These are phyloP conservation scores for Nothura maculosa DNA, from an alignment of 2,797 vertebrate genomes.

Conservation along the genomic window DNA sequence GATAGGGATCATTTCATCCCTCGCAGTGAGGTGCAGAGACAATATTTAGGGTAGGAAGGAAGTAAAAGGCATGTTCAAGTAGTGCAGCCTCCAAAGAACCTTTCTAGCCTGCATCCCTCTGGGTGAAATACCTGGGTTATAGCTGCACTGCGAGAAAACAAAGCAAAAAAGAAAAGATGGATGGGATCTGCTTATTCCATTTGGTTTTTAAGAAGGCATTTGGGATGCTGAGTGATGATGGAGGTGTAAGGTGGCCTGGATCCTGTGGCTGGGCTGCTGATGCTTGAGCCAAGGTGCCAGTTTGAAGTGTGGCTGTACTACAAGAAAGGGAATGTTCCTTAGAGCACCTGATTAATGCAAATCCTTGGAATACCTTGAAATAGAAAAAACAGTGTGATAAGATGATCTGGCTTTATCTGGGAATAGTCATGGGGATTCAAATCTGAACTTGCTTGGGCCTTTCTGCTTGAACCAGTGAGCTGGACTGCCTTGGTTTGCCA, in stretches of 20 bases:
- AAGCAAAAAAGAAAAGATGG: background rate
- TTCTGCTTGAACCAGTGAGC: background rate
- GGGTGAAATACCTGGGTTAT: background rate
- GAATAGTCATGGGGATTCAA: background rate
- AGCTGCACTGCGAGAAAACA: background rate
- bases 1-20: constrained; percentile 34
- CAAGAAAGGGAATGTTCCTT: background rate
- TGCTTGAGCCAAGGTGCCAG: background rate
- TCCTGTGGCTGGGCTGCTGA: background rate
- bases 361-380: background rate
- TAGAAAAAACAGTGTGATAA: background rate
- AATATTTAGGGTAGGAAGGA: background rate
- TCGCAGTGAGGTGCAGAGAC: background rate
- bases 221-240: background rate
- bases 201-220: background rate
- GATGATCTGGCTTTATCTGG: background rate
- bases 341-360: background rate
- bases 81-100: background rate
- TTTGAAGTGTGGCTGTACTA: background rate
- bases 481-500: background rate
- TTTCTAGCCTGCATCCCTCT: background rate
- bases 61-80: background rate
- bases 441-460: background rate
- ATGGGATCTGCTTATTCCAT: background rate
- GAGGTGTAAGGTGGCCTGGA: fast-evolving